A percentile compares a stretch with the other conserved stretches of the same genome.
phyloP scores from a whole-genome alignment of 2,797 vertebrate genomes.

The Micrastur ruficollis region DNA sequence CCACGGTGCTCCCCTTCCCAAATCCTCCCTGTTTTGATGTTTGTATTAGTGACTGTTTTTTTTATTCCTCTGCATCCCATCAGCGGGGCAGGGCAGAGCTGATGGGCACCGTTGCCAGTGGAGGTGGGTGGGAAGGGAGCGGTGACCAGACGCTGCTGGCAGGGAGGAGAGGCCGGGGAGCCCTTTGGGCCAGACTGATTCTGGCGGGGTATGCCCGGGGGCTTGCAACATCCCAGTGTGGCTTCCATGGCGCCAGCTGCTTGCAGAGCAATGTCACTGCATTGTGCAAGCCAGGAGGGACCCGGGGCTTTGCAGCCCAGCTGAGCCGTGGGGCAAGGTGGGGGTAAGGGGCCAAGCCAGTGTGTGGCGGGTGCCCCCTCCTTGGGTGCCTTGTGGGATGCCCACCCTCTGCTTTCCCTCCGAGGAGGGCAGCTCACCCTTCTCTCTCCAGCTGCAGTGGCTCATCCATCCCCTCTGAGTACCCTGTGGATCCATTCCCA shows the following conservation, averaged over 20 bases:
- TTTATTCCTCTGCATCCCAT: background rate
- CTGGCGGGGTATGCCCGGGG: background rate
- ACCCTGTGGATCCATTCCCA: background rate
- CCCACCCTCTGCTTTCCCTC: background rate
- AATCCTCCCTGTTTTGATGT: background rate
- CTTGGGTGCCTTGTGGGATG: background rate
- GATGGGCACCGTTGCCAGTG: accelerated
- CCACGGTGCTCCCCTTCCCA: background rate
- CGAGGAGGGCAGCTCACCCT: background rate
- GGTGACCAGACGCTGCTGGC: background rate
- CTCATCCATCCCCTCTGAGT: background rate
- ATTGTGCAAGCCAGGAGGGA: background rate
- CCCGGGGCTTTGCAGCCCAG: background rate
- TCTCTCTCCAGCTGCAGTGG: background rate
- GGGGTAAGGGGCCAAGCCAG: background rate
- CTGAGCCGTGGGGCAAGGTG: background rate
- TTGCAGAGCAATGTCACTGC: background rate
- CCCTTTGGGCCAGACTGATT: background rate
- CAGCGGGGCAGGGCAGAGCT: accelerated
- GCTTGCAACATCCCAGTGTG: background rate
- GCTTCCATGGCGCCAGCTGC: background rate
- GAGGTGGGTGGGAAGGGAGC: background rate
- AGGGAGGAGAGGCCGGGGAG: accelerated
- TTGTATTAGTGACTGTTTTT: background rate
- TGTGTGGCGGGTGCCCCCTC: accelerated